A percentile compares a stretch with the other conserved stretches of the same genome.
These are phyloP conservation scores for Rhaphigaster nebulosa DNA, from an alignment of 2,888 invertebrate genomes.

Conservation along the genomic window DNA sequence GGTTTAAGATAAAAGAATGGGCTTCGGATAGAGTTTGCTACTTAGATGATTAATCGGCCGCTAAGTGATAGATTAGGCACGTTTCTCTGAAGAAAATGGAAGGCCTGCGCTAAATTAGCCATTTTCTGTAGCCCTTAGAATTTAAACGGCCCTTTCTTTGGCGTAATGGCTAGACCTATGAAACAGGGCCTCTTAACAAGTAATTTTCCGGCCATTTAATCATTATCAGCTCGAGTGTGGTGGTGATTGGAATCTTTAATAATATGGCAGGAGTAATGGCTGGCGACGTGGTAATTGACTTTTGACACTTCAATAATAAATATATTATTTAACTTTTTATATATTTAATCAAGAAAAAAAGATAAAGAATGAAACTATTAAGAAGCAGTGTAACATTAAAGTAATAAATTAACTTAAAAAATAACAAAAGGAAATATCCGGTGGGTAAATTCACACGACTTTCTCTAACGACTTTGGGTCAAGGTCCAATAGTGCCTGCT, in stretches of 20 bases:
- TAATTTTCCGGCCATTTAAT: background rate
- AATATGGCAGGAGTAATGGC: background rate
- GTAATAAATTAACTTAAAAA: too few species aligned
- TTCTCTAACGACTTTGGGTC: too few species aligned
- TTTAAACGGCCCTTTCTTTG: background rate
- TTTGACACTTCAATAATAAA: background rate
- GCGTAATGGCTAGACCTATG: background rate
- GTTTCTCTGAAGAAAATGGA: background rate
- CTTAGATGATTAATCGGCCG: background rate
- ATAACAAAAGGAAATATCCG: too few species aligned
- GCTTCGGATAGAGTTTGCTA: background rate
- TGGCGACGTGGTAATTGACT: background rate
- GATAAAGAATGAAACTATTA: too few species aligned
- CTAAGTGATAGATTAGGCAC: conserved; percentile 6
- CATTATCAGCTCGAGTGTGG: background rate
- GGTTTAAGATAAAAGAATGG: background rate
- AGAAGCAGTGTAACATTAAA: too few species aligned
- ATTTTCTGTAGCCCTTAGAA: background rate
- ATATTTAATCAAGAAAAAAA: background rate
- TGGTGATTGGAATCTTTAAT: background rate
- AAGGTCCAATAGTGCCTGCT: too few species aligned
- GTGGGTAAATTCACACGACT: too few species aligned
- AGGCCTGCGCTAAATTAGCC: background rate
- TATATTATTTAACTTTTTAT: background rate
- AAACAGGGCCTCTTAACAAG: background rate